Evolutionary conservation across 1,140 invertebrate genomes (phyloP), one percentile per base, ranked within the genome.

Genomic region (Drosophila pachea): DNA sequence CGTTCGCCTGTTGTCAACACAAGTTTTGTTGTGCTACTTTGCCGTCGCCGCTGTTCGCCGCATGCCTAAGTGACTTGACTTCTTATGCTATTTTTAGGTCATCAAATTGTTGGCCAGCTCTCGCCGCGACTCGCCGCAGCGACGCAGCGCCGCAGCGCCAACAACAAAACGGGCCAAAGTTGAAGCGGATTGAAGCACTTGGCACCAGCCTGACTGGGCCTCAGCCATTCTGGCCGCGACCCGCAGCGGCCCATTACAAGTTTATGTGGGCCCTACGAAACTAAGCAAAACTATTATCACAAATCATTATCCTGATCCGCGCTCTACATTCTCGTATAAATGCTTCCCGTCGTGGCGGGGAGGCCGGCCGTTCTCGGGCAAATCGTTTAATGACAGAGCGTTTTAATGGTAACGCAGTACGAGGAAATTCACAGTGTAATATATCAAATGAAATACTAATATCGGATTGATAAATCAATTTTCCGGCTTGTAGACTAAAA

Each of bases 11-110:
- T 81, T 84, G 79, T 84, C 79, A 84, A 84, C 81, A 84, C 76
- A 78, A 84, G 62, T 84, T 79, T 71, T 86, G 79, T 84, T 84
- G 79, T 83, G 79, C 79, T 74, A 78, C 73, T 75, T 69, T 62
- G 40, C 55, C 60, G 43, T 8, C 40, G 58, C 40, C 68, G 59
- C 36, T 36, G 59, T 58, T 78, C 74, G 73, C 75, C 64, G 70
- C 52, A 45, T 36, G 65, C 53, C 61, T 73, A 76, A 61, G 61
- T 70, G 79, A 79, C 79, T 84, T 86, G 67, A 69, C 62, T 68
- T 68, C 60, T 66, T 60, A 64, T 79, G 74, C 76, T 84, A 84
- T 84, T 84, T 84, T 81, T 84, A 86, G 81, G 81, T 84, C 81
- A 84, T 81, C 61, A 83, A 78, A 69, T 68, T 67, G 67, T 52